Conservation (phyloP, 2,888 invertebrate species). For the Tricholauxania praeusta region DNA sequence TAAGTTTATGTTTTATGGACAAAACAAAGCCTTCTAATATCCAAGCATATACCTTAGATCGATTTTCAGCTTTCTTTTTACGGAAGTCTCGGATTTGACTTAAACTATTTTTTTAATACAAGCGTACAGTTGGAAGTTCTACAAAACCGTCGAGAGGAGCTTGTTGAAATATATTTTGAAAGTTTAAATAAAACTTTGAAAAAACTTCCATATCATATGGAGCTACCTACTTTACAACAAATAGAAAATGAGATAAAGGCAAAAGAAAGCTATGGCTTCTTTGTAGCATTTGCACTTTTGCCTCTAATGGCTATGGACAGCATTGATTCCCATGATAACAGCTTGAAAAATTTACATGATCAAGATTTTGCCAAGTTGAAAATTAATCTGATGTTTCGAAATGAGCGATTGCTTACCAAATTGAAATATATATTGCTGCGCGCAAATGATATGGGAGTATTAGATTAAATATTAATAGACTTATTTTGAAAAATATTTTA, state of each 20-base stretch:
- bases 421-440: constrained; percentile 58
- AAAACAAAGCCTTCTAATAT: not conserved
- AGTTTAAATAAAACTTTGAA: constrained; percentile 52
- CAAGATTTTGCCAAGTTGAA: constrained; percentile 60
- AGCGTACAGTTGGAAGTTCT: constrained; percentile 62
- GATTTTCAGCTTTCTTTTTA: constrained; percentile 66
- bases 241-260: constrained; percentile 57
- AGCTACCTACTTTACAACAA: constrained; percentile 54
- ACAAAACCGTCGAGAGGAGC: constrained; percentile 50
- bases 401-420: constrained; percentile 58
- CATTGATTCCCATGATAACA: constrained; percentile 62
- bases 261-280: constrained; percentile 63
- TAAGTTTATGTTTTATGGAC: constrained; percentile 52
- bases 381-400: constrained; percentile 64
- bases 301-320: constrained; percentile 64
- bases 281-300: constrained; percentile 64
- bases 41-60: constrained; percentile 53
- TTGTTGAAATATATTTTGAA: constrained; percentile 58
- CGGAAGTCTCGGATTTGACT: constrained; percentile 65
- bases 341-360: constrained; percentile 61
- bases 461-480: constrained; percentile 50
- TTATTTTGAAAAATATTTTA: too few relatives aligned
- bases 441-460: constrained; percentile 58
- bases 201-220: constrained; percentile 29
- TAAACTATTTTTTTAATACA: constrained; percentile 67